Evolutionary conservation across 2,797 vertebrate genomes (phyloP).

Genomic region (Gambelia wislizenii): DNA sequence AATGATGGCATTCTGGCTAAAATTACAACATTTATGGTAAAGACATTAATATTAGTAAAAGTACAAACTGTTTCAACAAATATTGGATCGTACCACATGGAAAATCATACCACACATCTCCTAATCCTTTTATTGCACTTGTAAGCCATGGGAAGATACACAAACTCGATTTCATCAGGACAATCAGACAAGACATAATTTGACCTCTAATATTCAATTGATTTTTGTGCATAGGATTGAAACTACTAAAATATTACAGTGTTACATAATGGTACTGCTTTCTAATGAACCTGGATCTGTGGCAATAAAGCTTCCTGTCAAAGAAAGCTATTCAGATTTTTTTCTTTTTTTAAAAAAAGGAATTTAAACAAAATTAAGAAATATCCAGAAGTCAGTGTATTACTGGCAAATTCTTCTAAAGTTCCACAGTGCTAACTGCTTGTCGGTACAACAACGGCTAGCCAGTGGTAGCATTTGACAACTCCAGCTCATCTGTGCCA

Average conservation of each 20-base stretch:
- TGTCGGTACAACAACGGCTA: neutral
- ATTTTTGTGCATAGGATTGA: neutral
- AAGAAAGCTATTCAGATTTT: neutral
- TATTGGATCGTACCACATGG: neutral
- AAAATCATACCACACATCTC: too few species aligned
- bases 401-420: conserved; percentile 25
- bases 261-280: accelerated
- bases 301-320: neutral
- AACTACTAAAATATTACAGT: neutral
- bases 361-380: conserved; percentile 42
- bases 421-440: conserved; percentile 68
- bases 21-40: conserved; percentile 81
- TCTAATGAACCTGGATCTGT: accelerated
- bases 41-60: conserved; percentile 72
- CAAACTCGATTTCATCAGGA: accelerated
- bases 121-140: neutral
- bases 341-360: too few species aligned
- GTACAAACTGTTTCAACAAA: neutral
- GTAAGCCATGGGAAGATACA: conserved; percentile 8
- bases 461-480: neutral
- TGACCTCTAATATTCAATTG: neutral
- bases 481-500: neutral
- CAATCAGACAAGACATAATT: neutral
- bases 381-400: conserved; percentile 47
- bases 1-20: conserved; percentile 85